Conservation (phyloP, 2,888 invertebrate genomes). For the Leptogaster cylindrica region DNA sequence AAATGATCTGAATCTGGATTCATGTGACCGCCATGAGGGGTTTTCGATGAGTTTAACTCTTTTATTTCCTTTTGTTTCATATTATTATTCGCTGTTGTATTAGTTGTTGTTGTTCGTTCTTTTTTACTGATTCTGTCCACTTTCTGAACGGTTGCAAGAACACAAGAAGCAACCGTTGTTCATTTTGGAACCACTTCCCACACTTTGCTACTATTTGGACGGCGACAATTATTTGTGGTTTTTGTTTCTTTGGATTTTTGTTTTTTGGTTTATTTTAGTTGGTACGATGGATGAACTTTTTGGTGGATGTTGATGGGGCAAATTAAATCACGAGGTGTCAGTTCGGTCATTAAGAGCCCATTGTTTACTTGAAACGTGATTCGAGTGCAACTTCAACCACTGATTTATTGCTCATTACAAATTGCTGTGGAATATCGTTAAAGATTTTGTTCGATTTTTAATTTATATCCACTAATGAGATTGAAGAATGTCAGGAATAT, state of each 20-base stretch:
- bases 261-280: too few relatives aligned
- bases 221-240: too few relatives aligned
- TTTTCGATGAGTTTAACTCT: neutral
- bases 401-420: too few relatives aligned
- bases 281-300: neutral
- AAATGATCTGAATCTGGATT: constrained; percentile 19
- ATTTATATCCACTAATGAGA: too few relatives aligned
- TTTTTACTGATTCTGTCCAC: neutral
- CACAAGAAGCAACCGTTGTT: neutral
- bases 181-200: constrained; percentile 10
- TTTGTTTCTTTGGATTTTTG: neutral
- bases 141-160: neutral
- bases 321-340: constrained; percentile 36
- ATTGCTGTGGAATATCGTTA: too few relatives aligned
- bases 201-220: neutral
- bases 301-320: neutral
- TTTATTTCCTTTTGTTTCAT: too few relatives aligned
- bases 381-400: too few relatives aligned
- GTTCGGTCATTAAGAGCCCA: constrained; percentile 17
- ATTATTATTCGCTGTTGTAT: neutral
- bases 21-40: neutral
- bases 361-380: constrained; percentile 29
- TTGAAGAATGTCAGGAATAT: too few relatives aligned
- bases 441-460: too few relatives aligned
- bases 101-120: too few relatives aligned